Evolutionary conservation across 2,797 vertebrate genomes (phyloP).

Genomic region (Cephalopachus bancanus): DNA sequence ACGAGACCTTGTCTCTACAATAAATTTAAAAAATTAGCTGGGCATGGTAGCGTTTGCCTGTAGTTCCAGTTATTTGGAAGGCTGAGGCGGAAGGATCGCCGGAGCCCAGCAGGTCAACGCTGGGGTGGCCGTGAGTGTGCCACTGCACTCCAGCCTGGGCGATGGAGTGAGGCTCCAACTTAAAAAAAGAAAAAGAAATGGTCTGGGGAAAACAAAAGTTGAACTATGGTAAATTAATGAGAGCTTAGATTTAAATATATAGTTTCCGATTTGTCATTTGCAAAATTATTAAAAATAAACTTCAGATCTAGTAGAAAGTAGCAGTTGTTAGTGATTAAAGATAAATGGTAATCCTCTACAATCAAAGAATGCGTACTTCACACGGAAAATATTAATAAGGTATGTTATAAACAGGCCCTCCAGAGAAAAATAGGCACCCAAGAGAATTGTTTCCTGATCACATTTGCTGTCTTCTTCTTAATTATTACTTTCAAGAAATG

Average conservation of each 20-base stretch:
- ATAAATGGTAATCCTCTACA: constrained; percentile 8
- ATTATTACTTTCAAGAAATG: constrained; percentile 76
- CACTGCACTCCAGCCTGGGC: too few relatives aligned
- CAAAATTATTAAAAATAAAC: constrained; percentile 56
- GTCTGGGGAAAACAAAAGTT: neutral
- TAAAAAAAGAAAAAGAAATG: neutral
- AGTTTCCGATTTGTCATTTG: neutral
- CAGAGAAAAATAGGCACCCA: constrained; percentile 7
- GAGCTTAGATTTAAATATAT: constrained; percentile 53
- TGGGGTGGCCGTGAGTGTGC: too few relatives aligned
- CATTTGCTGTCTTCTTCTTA: constrained; percentile 71
- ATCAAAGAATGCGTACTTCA: neutral
- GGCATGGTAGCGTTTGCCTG: too few relatives aligned
- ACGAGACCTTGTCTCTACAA: too few relatives aligned
- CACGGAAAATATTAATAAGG: neutral
- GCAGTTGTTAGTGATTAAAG: constrained; percentile 56
- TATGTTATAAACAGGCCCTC: neutral
- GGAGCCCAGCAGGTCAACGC: too few relatives aligned
- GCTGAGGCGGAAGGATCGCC: too few relatives aligned
- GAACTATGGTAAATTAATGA: constrained; percentile 43
- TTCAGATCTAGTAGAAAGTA: constrained; percentile 54
- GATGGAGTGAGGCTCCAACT: too few relatives aligned
- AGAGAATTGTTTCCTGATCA: constrained; percentile 60
- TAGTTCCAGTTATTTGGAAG: too few relatives aligned
- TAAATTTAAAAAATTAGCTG: too few relatives aligned